These are phyloP conservation scores for Diaprepes abbreviatus DNA, from an alignment of 2,888 invertebrate species.

Conservation along the genomic window DNA sequence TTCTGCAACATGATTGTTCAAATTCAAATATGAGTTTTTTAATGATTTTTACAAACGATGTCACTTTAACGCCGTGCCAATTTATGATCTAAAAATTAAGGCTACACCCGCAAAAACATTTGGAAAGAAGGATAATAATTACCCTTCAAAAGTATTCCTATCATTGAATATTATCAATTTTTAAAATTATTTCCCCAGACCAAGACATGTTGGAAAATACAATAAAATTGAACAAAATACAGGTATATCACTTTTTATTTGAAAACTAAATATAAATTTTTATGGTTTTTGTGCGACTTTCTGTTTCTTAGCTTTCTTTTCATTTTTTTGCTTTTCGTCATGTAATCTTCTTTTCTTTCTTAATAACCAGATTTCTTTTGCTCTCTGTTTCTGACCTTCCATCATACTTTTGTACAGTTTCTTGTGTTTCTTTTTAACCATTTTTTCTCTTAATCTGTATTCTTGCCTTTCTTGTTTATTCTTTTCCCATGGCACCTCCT, in stretches of 20 bases:
- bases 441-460: constrained; percentile 87
- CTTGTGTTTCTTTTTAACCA: constrained; percentile 94
- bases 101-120: too few relatives aligned
- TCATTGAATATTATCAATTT: too few relatives aligned
- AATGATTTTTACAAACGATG: too few relatives aligned
- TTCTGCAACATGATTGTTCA: too few relatives aligned
- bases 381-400: constrained; percentile 74
- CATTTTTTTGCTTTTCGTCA: constrained; percentile 69
- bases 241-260: background rate
- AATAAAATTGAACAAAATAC: too few relatives aligned
- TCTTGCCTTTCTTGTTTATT: constrained; percentile 78
- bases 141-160: too few relatives aligned
- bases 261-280: background rate
- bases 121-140: too few relatives aligned
- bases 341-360: constrained; percentile 83
- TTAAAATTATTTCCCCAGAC: too few relatives aligned
- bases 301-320: constrained; percentile 48
- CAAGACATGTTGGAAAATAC: too few relatives aligned
- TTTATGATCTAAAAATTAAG: too few relatives aligned
- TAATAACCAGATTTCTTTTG: constrained; percentile 82
- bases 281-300: constrained; percentile 1
- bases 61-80: too few relatives aligned
- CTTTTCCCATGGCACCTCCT: constrained; percentile 78
- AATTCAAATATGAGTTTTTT: too few relatives aligned
- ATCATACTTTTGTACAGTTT: constrained; percentile 93